phyloP scores from a whole-genome alignment of 2,113 vertebrate genomes.

The Esox niger region DNA sequence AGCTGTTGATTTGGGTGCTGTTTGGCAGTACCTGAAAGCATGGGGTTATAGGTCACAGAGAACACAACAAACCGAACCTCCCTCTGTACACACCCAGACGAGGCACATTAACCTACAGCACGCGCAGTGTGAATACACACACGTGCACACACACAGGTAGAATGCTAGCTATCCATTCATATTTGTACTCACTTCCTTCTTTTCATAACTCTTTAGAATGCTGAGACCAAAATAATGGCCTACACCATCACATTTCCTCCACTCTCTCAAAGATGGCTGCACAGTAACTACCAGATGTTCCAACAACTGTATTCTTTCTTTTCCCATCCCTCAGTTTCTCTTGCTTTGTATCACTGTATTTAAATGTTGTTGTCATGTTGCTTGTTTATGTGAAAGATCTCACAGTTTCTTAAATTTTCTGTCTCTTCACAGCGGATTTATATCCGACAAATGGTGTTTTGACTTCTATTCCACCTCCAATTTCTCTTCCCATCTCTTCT shows the following conservation, averaged over 20 bases:
- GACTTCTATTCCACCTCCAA: background rate
- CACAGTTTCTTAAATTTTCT: background rate
- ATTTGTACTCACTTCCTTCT: slow-evolving; percentile 31
- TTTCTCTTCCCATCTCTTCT: no score
- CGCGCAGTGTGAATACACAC: no score
- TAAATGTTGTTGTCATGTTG: no score
- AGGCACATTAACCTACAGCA: no score
- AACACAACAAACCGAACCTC: no score
- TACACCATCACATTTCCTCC: slow-evolving; percentile 74
- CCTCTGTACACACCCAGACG: no score
- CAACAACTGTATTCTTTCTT: background rate
- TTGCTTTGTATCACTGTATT: slow-evolving; percentile 12
- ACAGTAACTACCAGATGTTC: slow-evolving; percentile 47
- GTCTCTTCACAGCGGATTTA: background rate
- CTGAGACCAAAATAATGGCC: slow-evolving; percentile 66
- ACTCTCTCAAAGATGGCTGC: slow-evolving; percentile 70
- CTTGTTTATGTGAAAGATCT: no score
- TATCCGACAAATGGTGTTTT: slow-evolving; percentile 11
- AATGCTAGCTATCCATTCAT: background rate
- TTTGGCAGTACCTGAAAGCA: background rate
- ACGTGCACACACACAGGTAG: background rate
- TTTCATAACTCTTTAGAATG: slow-evolving; percentile 52
- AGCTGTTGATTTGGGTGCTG: background rate
- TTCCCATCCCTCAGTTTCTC: background rate
- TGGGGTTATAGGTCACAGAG: background rate